These are phyloP conservation scores for Agapornis roseicollis DNA, from an alignment of 2,113 vertebrate genomes.

Conservation along the genomic window DNA sequence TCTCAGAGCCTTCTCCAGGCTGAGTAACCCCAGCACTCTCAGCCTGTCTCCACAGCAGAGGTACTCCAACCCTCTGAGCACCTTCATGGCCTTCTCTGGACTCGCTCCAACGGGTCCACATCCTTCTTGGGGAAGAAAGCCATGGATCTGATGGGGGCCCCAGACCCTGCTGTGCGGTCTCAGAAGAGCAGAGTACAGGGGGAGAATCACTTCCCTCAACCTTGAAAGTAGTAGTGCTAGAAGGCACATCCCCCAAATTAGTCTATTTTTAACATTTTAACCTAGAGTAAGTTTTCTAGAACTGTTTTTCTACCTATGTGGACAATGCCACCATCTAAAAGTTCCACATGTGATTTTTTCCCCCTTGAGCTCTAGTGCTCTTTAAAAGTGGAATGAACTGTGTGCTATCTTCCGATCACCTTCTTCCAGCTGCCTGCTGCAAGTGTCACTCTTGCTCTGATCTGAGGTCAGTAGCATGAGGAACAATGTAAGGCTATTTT, in stretches of 20 bases:
- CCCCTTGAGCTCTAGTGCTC: too few species aligned
- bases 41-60: background rate
- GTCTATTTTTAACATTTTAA: background rate
- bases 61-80: background rate
- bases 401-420: background rate
- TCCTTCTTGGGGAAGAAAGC: background rate
- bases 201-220: background rate
- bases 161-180: background rate
- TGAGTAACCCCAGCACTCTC: background rate
- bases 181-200: background rate
- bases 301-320: background rate
- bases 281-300: background rate
- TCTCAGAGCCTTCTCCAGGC: background rate
- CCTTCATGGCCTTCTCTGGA: background rate
- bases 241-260: background rate
- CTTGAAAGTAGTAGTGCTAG: background rate
- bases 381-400: fast-evolving
- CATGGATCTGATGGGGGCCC: background rate
- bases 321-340: background rate
- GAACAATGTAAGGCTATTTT: fast-evolving
- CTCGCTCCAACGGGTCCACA: background rate
- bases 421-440: background rate
- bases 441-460: background rate
- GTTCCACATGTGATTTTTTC: background rate
- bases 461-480: background rate